Evolutionary conservation across 2,113 vertebrate species (phyloP), one percentile per base, ranked within the genome.

Genomic region (Accipiter cooperii): DNA sequence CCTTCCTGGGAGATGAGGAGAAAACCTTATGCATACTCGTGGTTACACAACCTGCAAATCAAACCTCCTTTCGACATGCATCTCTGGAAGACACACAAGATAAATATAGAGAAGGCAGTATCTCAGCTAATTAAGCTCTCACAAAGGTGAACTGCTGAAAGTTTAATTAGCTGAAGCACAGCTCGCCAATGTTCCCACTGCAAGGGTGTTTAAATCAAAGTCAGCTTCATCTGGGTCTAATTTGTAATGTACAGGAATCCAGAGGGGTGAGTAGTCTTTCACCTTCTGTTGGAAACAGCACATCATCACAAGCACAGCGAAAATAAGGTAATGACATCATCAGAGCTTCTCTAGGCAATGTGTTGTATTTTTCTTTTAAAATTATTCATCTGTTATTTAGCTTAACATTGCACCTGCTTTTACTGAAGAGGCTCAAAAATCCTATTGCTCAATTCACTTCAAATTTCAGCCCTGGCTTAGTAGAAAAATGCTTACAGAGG

Each of bases 171-270:
- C 91, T 85, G 87, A 63, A 52, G 81, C 90, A 24, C 69, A 76
- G 63, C 93, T 96, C 2, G 0, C 58, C 5, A 6, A 58, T 76
- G 66, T 93, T 94, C 93, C 64, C 58, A 1, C 84, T 86, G 75
- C 94, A 95, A 91, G 93, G 84, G 77, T 91, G 87, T 90, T 95
- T 95, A 95, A 96, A 91, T 96, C 93, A 97, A 96, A 96, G 90
- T 66, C 96, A 74, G 78, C 63, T 66, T 94, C 75, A 71, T 85
- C 82, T 75, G 91, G 84, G 47, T 86, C 68, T 83, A 31, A 91
- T 97, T 66, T 86, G 79, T 13, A 19, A 47, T 1, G 75, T 31
- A 8, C 33, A 6, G 70, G 71, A 75, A 80, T 46, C 51, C 5
- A 13, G 79, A 83, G 66, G 54, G 82, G 34, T 44, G 74, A 95